Evolutionary conservation across 2,113 vertebrate genomes (phyloP), one percentile per base, ranked within the genome.

Genomic region (Apaloderma vittatum): DNA sequence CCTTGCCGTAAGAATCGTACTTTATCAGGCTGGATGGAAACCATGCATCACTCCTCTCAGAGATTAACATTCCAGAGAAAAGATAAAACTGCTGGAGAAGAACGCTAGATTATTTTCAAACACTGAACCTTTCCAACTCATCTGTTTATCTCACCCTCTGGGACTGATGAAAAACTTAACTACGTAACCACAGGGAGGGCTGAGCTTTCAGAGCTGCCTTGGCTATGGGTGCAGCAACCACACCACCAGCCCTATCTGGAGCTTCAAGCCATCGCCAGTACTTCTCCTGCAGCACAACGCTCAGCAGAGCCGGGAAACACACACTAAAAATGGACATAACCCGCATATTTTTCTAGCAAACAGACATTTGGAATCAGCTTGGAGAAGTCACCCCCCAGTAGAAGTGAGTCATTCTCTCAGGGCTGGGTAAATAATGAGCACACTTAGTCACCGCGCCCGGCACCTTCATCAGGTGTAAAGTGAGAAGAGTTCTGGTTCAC

Each of bases 201-300:
- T 32, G 58, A 63, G 58, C 8, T 20, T 9, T 76, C 80, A 19
- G 40, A 40, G 40, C 4, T 30, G 26, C 17, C 15, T 43, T 6
- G n/a, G 19, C 62, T 67, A 13, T 2, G 15, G 77, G 54, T 55
- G 5, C 26, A 14, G 48, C 22, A 21, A 29, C 62, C 51, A 0
- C 18, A 18, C 15, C 3, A 1, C 40, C 67, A 21, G 67, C 13
- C 5, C 0, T 19, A 5, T 8, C 6, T 27, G 40, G 51, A 61
- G 49, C 63, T 71, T 48, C 15, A 37, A 48, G 37, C 32, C 32
- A 16, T 16, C 3, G 4, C 8, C 65, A 26, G 3, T 36, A 23
- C 15, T 62, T 61, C 9, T 61, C 52, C 43, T 58, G 68, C 29
- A n/a, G 21, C 5, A 2, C 3, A 26, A 57, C 48, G 23, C 22